These are phyloP conservation scores for Epinephelus lanceolatus DNA, from an alignment of 2,113 vertebrate genomes.

Conservation along the genomic window DNA sequence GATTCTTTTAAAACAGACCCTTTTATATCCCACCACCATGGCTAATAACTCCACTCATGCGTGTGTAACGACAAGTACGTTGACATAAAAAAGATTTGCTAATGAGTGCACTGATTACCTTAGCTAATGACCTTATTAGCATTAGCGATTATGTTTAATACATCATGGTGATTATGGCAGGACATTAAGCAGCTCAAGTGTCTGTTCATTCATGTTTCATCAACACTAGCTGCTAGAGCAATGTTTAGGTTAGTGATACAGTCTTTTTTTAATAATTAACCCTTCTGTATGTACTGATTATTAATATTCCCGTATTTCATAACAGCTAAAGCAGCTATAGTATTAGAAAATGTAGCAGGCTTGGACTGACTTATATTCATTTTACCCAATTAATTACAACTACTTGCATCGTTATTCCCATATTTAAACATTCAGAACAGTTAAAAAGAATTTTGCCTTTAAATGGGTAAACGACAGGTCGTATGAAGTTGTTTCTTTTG, in stretches of 20 bases:
- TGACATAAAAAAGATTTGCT: constrained; percentile 16
- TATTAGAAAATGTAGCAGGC: too few species aligned
- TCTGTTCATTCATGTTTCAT: constrained; percentile 17
- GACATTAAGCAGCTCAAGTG: constrained; percentile 44
- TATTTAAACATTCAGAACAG: too few species aligned
- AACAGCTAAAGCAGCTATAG: too few species aligned
- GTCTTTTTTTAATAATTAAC: background rate
- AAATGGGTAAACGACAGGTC: too few species aligned
- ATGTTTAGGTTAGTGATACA: background rate
- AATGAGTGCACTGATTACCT: constrained; percentile 36
- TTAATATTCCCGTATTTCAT: background rate
- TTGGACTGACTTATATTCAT: too few species aligned
- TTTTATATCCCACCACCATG: background rate
- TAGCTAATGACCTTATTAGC: constrained; percentile 49
- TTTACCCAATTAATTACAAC: too few species aligned
- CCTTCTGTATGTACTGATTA: background rate
- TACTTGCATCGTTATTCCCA: too few species aligned
- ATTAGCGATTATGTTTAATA: constrained; percentile 26
- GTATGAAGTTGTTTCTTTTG: too few species aligned
- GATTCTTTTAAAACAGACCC: constrained; percentile 17
- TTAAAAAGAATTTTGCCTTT: too few species aligned
- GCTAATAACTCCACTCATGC: background rate
- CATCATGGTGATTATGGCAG: constrained; percentile 38
- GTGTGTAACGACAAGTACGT: background rate
- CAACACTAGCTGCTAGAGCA: background rate